Conservation (phyloP, 2,113 vertebrate genomes). For the Anolis carolinensis region DNA sequence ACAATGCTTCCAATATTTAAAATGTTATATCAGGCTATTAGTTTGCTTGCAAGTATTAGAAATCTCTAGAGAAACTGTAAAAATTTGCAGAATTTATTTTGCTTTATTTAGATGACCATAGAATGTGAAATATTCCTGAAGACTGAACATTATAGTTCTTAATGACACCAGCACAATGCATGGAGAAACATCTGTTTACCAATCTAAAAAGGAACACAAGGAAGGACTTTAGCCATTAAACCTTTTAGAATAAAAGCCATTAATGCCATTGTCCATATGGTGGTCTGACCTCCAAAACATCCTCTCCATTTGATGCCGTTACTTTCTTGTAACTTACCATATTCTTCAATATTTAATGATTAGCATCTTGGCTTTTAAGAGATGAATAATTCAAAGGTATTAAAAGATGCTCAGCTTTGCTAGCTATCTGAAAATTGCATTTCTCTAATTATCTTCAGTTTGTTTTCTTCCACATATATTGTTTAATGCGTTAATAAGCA, state of each 20-base stretch:
- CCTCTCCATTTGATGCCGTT: slow-evolving; percentile 19
- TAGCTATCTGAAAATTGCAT: background rate
- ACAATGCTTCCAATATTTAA: background rate
- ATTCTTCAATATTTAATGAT: slow-evolving; percentile 59
- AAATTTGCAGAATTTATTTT: slow-evolving; percentile 2
- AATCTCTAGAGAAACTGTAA: background rate
- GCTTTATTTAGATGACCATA: background rate
- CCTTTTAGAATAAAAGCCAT: background rate
- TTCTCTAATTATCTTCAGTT: slow-evolving; percentile 36
- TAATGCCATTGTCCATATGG: background rate
- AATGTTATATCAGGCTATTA: background rate
- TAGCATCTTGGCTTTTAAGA: slow-evolving; percentile 49
- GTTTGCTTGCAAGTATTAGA: background rate
- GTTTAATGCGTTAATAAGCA: background rate
- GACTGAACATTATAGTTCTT: background rate
- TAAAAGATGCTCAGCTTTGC: background rate
- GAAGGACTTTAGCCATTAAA: fast-evolving
- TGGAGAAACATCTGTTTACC: background rate
- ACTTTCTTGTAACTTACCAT: slow-evolving; percentile 6
- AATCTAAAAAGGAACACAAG: background rate
- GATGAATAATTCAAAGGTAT: slow-evolving; percentile 37
- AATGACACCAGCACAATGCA: background rate
- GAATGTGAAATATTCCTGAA: background rate
- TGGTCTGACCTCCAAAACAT: slow-evolving; percentile 4
- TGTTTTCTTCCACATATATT: slow-evolving; percentile 31